phyloP scores from a whole-genome alignment of 2,888 invertebrate genomes.

The Nemurella pictetii region DNA sequence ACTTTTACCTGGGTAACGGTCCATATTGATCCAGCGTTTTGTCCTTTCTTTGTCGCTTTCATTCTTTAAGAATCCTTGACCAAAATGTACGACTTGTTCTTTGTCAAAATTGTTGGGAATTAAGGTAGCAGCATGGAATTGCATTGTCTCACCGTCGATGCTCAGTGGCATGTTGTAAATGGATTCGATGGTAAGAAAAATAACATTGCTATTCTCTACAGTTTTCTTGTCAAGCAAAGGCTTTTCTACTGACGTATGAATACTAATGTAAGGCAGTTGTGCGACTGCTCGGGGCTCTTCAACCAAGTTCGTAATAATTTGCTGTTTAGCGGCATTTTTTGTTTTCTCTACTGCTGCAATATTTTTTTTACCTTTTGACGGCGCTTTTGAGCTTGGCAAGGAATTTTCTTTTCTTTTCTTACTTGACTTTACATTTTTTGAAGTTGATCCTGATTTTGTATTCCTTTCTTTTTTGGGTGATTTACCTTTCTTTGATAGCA shows the following conservation, averaged over 20 bases:
- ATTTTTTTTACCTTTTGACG: neutral
- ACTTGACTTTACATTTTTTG: neutral
- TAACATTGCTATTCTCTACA: constrained; percentile 41
- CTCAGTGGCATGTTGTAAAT: constrained; percentile 49
- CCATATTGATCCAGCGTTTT: constrained; percentile 46
- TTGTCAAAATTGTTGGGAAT: constrained; percentile 44
- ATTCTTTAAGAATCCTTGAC: constrained; percentile 45
- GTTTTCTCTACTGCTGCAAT: too few species aligned
- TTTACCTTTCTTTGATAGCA: neutral
- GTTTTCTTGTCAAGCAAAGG: neutral
- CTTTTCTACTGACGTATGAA: neutral
- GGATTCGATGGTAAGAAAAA: constrained; percentile 50
- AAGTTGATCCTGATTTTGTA: neutral
- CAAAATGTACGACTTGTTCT: constrained; percentile 44
- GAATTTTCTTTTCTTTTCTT: neutral
- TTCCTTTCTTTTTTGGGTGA: neutral
- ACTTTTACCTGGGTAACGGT: constrained; percentile 44
- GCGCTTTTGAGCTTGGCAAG: neutral
- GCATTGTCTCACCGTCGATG: constrained; percentile 45
- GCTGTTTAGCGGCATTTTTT: neutral
- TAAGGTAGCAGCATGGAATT: constrained; percentile 47
- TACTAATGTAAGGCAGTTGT: neutral
- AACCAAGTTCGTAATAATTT: too few species aligned
- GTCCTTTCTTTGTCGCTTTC: constrained; percentile 43
- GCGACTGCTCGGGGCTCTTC: neutral